Evolutionary conservation across 2,113 vertebrate genomes (phyloP).

Genomic region (Cygnus buccinator): DNA sequence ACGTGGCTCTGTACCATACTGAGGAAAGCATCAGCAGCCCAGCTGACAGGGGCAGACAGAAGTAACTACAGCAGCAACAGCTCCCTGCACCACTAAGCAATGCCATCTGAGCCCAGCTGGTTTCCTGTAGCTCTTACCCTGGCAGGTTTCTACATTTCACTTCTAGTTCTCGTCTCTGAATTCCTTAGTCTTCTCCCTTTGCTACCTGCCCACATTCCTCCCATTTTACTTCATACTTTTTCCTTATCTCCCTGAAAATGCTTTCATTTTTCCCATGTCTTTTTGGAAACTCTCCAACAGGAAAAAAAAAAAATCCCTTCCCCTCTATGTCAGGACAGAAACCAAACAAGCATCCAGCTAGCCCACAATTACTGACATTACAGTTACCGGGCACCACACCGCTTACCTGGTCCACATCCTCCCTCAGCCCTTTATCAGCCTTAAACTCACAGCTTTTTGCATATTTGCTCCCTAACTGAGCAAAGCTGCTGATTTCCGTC

Average conservation of each 20-base stretch:
- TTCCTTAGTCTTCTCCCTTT: background rate
- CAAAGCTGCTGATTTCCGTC: background rate
- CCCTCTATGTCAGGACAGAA: background rate
- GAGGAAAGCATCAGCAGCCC: background rate
- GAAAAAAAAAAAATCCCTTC: background rate
- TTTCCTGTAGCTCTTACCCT: background rate
- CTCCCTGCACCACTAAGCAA: background rate
- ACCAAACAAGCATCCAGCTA: background rate
- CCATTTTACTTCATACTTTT: background rate
- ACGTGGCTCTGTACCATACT: rapidly evolving
- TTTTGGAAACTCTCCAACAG: background rate
- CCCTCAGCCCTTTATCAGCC: background rate
- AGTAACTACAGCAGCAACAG: background rate
- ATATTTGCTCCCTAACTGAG: rapidly evolving
- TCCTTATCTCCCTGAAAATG: background rate
- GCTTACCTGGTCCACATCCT: rapidly evolving
- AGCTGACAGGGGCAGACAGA: background rate
- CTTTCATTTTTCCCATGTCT: rapidly evolving
- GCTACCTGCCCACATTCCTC: background rate
- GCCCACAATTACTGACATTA: too few species aligned
- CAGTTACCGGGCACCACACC: background rate
- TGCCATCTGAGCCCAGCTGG: slow-evolving; percentile 12
- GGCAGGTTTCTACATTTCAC: background rate
- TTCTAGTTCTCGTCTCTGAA: background rate
- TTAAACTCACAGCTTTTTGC: background rate